Evolutionary conservation across 2,797 vertebrate genomes (phyloP), one percentile per base, ranked within the genome.

Genomic region (Miopithecus talapoin): DNA sequence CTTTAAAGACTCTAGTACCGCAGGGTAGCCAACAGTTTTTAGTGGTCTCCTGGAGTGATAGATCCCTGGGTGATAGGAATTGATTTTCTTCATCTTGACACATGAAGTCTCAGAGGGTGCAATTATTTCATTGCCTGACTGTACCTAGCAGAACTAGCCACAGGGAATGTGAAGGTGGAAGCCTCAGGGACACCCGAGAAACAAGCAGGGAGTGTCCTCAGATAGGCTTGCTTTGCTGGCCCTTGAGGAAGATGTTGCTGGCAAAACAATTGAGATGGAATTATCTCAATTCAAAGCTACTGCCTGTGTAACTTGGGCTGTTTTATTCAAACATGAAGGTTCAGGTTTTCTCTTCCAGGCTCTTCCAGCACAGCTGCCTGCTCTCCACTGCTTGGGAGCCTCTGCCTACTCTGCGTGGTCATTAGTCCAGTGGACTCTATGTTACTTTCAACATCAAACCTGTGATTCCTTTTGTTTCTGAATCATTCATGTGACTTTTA

Each of bases 21-120:
- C 24, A 26, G 46, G 48, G 39, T 87, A 43, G 92, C 92, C 68
- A 2, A 75, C 70, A 93, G 91, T 94, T 97, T 97, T 96, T 87
- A 85, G 96, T 81, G 33, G 70, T 74, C n/a, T 90, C 95, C 91
- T 78, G n/a, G 79, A 89, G 83, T 94, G 96, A 96, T 78, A 96
- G 95, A 81, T 93, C 86, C 94, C 92, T 26, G 83, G 70, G 50
- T 94, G 93, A 96, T 36, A 95, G 75, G 75, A 93, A 96, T 97
- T 93, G 96, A 98, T 96, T 96, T 97, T 92, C 75, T 36, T 87
- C 76, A 53, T 93, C 89, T 79, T 97, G 95, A 97, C 94, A 97
- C 55, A 85, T 75, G 86, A 94, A 89, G 64, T 97, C 97, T 97
- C 97, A 48, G 76, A 97, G 97, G 94, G 64, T 81, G 55, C 96